Evolutionary conservation across 2,888 invertebrate genomes (phyloP).

Genomic region (Panzeria rudis): DNA sequence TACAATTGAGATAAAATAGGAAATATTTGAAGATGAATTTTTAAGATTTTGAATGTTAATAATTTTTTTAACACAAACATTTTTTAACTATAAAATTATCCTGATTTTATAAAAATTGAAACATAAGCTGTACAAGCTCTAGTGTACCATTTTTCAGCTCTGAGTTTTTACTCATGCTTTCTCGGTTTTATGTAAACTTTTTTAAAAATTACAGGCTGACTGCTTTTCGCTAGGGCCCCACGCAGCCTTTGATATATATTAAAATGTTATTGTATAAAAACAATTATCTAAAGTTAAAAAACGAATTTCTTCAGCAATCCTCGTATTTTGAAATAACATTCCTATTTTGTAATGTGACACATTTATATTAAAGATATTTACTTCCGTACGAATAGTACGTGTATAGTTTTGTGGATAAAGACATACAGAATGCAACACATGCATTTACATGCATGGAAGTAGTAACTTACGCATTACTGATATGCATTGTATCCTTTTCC

Average conservation of each 20-base stretch:
- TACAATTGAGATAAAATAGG: conserved; percentile 41
- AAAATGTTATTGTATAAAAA: too few relatives aligned
- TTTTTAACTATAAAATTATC: not conserved
- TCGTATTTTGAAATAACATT: not conserved
- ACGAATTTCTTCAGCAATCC: not conserved
- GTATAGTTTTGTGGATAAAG: not conserved
- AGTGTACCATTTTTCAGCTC: too few relatives aligned
- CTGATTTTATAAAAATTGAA: too few relatives aligned
- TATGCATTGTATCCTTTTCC: conserved; percentile 41
- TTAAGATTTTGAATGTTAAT: conserved; percentile 21
- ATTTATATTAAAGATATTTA: conserved; percentile 25
- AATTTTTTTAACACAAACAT: not conserved
- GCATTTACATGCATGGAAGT: not conserved
- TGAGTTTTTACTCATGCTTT: too few relatives aligned
- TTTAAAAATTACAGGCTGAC: too few relatives aligned
- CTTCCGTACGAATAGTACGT: conserved; percentile 13
- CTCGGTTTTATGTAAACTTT: too few relatives aligned
- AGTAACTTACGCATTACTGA: conserved; percentile 39
- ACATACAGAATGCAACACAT: not conserved
- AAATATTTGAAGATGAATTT: conserved; percentile 35
- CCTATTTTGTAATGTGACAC: conserved; percentile 5
- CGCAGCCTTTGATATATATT: too few relatives aligned
- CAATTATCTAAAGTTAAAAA: not conserved
- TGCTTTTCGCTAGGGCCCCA: too few relatives aligned
- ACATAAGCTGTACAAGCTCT: too few relatives aligned